Evolutionary conservation across 2,113 vertebrate genomes (phyloP).

Genomic region (Sorex araneus): DNA sequence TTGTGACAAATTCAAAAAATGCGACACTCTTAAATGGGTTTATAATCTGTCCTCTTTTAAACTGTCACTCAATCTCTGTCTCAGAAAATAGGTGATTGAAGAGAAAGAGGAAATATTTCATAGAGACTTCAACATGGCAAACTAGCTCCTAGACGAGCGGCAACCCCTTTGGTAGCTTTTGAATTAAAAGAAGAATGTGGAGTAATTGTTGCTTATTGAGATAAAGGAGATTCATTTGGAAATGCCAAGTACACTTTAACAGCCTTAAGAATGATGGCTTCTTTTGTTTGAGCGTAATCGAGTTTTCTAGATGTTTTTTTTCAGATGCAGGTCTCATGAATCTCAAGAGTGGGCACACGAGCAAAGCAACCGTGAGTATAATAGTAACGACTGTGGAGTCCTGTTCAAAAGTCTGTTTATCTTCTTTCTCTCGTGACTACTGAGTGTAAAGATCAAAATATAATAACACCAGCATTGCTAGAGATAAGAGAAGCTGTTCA

Average conservation of each 20-base stretch:
- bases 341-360: constrained; percentile 8
- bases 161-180: background rate
- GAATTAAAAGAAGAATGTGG: constrained; percentile 69
- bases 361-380: background rate
- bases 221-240: constrained; percentile 75
- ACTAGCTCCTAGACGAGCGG: constrained; percentile 37
- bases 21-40: constrained; percentile 48
- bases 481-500: constrained; percentile 45
- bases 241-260: constrained; percentile 72
- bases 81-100: constrained; percentile 59
- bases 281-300: constrained; percentile 62
- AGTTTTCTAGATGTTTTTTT: constrained; percentile 60
- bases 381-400: background rate
- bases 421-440: constrained; percentile 45
- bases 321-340: constrained; percentile 46
- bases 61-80: constrained; percentile 61
- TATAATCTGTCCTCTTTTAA: constrained; percentile 71
- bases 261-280: constrained; percentile 68
- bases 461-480: background rate
- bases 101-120: constrained; percentile 55
- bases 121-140: background rate
- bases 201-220: constrained; percentile 65
- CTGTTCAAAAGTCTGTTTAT: constrained; percentile 47
- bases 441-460: constrained; percentile 24
- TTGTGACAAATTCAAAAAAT: constrained; percentile 30